Evolutionary conservation across 2,797 vertebrate genomes (phyloP).

Genomic region (Synaphobranchus kaupii): DNA sequence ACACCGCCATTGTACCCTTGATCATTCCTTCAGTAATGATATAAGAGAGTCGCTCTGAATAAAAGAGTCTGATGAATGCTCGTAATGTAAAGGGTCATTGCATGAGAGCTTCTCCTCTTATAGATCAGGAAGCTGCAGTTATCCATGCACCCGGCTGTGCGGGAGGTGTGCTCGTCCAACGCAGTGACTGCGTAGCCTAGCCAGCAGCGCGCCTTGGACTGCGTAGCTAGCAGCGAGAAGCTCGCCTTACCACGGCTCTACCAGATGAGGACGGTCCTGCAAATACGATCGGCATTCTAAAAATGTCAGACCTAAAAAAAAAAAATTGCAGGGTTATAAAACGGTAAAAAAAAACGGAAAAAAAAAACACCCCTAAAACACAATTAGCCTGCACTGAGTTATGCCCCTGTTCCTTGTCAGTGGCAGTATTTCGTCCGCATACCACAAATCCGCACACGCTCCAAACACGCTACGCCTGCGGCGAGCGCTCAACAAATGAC

Average conservation of each 20-base stretch:
- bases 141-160: background rate
- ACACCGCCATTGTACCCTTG: too few relatives aligned
- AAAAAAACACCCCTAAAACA: background rate
- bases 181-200: background rate
- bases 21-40: too few relatives aligned
- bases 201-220: background rate
- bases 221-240: background rate
- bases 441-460: background rate
- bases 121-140: background rate
- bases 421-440: background rate
- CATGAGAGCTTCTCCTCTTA: background rate
- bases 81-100: too few relatives aligned
- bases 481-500: background rate
- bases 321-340: too few relatives aligned
- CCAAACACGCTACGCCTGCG: background rate
- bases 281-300: background rate
- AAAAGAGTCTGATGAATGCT: too few relatives aligned
- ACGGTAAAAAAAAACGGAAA: too few relatives aligned
- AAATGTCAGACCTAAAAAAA: too few relatives aligned
- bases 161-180: background rate
- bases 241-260: background rate
- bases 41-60: too few relatives aligned
- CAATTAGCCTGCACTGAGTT: background rate
- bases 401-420: background rate
- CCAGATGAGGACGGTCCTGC: background rate